These are phyloP conservation scores for Plagodis dolabraria DNA, from an alignment of 2,888 invertebrate species.

Conservation along the genomic window DNA sequence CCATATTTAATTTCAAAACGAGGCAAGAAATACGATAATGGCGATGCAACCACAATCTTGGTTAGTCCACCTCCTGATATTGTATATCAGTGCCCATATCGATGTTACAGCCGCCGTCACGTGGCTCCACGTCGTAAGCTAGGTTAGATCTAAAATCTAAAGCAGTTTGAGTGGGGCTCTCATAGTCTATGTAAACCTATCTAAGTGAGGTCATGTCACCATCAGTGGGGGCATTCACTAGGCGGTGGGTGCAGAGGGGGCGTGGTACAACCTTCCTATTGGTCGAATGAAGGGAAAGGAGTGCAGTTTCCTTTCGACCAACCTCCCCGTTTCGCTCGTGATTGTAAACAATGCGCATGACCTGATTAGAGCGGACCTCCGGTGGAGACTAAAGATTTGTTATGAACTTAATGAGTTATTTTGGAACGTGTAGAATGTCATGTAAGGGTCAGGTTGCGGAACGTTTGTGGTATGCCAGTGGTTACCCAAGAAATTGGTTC, in stretches of 20 bases:
- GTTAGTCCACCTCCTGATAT: no score
- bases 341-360: conserved; percentile 36
- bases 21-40: no score
- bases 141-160: conserved; percentile 9
- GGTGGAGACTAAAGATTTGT: conserved; percentile 5
- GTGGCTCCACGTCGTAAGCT: conserved; percentile 5
- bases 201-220: conserved; percentile 30
- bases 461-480: neutral
- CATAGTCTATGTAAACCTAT: conserved; percentile 11
- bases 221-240: conserved; percentile 7
- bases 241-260: conserved; percentile 31
- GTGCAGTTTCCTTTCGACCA: conserved; percentile 24
- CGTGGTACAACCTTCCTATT: conserved; percentile 42
- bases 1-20: no score
- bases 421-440: neutral
- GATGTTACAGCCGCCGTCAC: neutral
- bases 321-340: conserved; percentile 22
- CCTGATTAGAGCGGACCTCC: conserved; percentile 29
- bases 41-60: no score
- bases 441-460: neutral
- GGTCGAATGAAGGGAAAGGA: conserved; percentile 31
- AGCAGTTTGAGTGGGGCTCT: conserved; percentile 3
- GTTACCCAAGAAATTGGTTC: neutral
- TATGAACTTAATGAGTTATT: conserved; percentile 10
- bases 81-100: no score